Evolutionary conservation across 2,113 vertebrate species (phyloP), one percentile per base, ranked within the genome.

Genomic region (Pycnonotus jocosus): DNA sequence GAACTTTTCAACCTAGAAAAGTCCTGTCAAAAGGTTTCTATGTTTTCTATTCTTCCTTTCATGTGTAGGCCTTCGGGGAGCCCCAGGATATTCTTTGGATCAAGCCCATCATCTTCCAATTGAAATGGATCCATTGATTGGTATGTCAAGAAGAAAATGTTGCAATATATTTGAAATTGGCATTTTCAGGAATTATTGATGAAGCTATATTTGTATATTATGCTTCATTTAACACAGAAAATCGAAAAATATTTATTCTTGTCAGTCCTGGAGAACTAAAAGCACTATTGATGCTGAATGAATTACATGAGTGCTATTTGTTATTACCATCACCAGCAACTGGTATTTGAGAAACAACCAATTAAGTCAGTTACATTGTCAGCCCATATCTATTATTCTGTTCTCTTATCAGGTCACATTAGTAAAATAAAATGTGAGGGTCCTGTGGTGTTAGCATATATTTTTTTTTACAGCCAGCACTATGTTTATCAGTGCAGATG

Each of bases 91-190:
- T 96, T 99, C 99, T 70, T 97, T 99, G 97, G 99, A 99, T 95
- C 99, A 99, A 98, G 99, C 99, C 60, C 99, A 99, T 96, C 99
- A 99, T 91, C 98, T 99, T 64, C 99, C 99, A 40, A 99, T 99
- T 31, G 99, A 99, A 98, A 99, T 99, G 99, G 99, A 99, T 96
- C 98, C 99, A 88, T 97, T 99, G 93, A 99, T 99, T 79, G 99
- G 99, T 99, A 98, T 95, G 98, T 98, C 83, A 92, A 81, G 56
- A 70, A 47, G 69, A 85, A 92, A 95, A 76, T 47, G 45, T 91
- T 83, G 69, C 23, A 6, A 68, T 93, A 79, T 64, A 76, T 91
- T 95, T 93, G 69, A 92, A 96, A 94, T 64, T 0, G 6, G 6
- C 38, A 11, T 95, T 90, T 93, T 92, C 57, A 57, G 42, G 48